A percentile compares a stretch with the other conserved stretches of the same genome.
Evolutionary conservation across 2,888 invertebrate genomes (phyloP).

Genomic region (Aricia artaxerxes): DNA sequence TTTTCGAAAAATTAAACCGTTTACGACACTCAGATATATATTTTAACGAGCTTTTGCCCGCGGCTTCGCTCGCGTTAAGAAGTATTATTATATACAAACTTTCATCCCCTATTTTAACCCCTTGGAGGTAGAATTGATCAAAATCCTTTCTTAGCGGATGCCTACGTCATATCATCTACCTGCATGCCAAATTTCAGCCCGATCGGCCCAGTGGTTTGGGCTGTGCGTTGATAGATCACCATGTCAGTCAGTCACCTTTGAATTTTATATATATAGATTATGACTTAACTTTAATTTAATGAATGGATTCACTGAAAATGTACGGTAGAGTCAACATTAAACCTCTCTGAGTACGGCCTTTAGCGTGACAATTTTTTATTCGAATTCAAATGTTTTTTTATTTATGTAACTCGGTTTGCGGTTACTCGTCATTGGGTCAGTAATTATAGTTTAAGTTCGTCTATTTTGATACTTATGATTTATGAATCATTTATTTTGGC

Average conservation of each 20-base stretch:
- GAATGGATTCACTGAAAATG: not conserved
- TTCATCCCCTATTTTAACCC: too few relatives aligned
- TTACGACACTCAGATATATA: not conserved
- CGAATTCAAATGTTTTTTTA: conserved; percentile 3
- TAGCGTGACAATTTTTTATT: not conserved
- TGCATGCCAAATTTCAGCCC: too few relatives aligned
- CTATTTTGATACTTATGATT: conserved; percentile 24
- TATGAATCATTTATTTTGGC: conserved; percentile 18
- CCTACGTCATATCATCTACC: too few relatives aligned
- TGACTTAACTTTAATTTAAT: not conserved
- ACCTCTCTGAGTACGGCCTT: not conserved
- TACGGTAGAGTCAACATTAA: not conserved
- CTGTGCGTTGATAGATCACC: too few relatives aligned
- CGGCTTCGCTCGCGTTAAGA: too few relatives aligned
- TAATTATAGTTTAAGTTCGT: conserved; percentile 21
- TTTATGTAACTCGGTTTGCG: conserved; percentile 24
- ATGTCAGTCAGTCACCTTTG: too few relatives aligned
- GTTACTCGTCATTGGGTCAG: conserved; percentile 20
- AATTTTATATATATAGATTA: too few relatives aligned
- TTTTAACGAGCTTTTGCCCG: too few relatives aligned
- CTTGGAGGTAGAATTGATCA: too few relatives aligned
- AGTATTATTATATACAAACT: too few relatives aligned
- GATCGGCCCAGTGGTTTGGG: too few relatives aligned
- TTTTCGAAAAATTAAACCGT: not conserved
- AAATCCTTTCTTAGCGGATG: too few relatives aligned